These are phyloP conservation scores for Heliconius ethilla DNA, from an alignment of 2,888 invertebrate genomes.

Conservation along the genomic window DNA sequence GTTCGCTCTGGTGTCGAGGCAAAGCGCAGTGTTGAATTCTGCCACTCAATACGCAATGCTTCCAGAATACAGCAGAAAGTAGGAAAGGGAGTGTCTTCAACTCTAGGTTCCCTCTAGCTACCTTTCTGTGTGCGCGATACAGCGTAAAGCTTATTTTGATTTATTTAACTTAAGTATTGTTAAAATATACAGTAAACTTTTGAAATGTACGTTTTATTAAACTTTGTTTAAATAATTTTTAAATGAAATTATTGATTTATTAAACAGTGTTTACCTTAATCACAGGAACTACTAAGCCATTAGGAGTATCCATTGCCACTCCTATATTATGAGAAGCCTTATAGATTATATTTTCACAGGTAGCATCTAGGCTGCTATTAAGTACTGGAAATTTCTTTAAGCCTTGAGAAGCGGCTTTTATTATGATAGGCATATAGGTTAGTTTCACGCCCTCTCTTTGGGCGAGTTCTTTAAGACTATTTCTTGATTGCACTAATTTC, in stretches of 20 bases:
- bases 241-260: neutral
- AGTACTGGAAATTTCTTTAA: constrained; percentile 89
- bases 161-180: too few species aligned
- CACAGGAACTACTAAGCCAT: constrained; percentile 96
- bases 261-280: constrained; percentile 81
- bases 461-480: constrained; percentile 84
- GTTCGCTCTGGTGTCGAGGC: too few species aligned
- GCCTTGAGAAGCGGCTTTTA: constrained; percentile 95
- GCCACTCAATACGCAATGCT: too few species aligned
- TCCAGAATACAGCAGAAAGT: too few species aligned
- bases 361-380: constrained; percentile 92
- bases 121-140: too few species aligned
- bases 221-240: neutral
- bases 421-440: constrained; percentile 96
- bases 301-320: constrained; percentile 97
- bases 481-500: constrained; percentile 86
- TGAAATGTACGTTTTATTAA: too few species aligned
- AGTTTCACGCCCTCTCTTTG: constrained; percentile 87
- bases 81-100: too few species aligned
- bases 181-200: too few species aligned
- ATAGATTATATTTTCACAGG: constrained; percentile 89
- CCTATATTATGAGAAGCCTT: constrained; percentile 96
- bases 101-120: too few species aligned
- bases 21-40: too few species aligned
- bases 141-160: too few species aligned